Percentiles rank a stretch among this genome's conserved stretches.
Evolutionary conservation across 1,140 invertebrate genomes (phyloP).

Genomic region (Megathymus violae): DNA sequence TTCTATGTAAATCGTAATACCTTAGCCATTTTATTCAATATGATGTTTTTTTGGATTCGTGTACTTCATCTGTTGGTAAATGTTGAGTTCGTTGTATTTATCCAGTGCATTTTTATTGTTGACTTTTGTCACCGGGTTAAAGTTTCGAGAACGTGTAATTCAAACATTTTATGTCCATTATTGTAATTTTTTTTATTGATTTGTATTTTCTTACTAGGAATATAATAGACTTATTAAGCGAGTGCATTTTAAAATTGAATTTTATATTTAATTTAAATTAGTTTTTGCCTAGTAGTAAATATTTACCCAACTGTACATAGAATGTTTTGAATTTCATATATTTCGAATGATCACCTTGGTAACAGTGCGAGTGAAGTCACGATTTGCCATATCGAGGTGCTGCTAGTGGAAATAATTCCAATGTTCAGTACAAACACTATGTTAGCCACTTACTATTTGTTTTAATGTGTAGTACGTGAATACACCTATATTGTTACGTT

Average conservation of each 20-base stretch:
- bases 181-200: too few species aligned
- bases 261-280: too few species aligned
- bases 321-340: conserved; percentile 1
- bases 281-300: too few species aligned
- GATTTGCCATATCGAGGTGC: conserved; percentile 52
- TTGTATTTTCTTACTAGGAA: too few species aligned
- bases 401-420: conserved; percentile 53
- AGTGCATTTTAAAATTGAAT: too few species aligned
- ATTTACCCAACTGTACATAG: too few species aligned
- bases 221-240: too few species aligned
- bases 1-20: too few species aligned
- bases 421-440: conserved; percentile 53
- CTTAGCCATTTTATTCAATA: not conserved
- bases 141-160: too few species aligned
- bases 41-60: conserved; percentile 1
- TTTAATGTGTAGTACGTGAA: conserved; percentile 39
- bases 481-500: conserved; percentile 42
- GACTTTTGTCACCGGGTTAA: not conserved
- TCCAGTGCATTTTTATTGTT: conserved; percentile 12
- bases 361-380: conserved; percentile 8
- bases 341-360: not conserved
- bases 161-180: too few species aligned
- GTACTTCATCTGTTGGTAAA: too few species aligned
- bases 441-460: conserved; percentile 36
- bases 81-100: conserved; percentile 30